Evolutionary conservation across 2,888 invertebrate genomes (phyloP), one percentile per base, ranked within the genome.

Genomic region (Eupithecia inturbata): DNA sequence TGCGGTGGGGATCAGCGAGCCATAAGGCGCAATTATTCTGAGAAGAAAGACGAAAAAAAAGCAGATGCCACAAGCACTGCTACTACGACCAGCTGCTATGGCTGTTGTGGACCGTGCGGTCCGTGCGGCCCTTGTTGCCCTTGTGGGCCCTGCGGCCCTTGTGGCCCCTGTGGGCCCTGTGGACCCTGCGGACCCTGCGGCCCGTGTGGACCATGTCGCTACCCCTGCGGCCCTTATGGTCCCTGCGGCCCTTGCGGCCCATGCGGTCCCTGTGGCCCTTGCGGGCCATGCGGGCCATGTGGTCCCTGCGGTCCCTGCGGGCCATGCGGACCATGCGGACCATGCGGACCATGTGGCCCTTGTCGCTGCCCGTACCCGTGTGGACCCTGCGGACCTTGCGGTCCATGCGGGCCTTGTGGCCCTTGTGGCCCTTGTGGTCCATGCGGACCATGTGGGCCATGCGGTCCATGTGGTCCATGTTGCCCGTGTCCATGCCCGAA

Each of bases 401-500:
- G 41, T 0, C 81, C 81, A 0, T 85, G 87, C 33, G 85, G 86
- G 0, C 85, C 88, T 0, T 89, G 89, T 62, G 87, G 84, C 0
- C 81, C 85, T 0, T 85, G 86, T 7, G 63, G 63, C 36, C 85
- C 75, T 0, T 76, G 75, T 74, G 39, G 6, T 36, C 68, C 26
- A 26, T 83, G 87, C 28, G 82, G 41, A 0, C 81, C 81, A 0
- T 85, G 87, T 39, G 85, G 86, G 0, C 85, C 88, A 0, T 89
- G 89, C 60, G 87, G 88, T 0, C 90, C 90, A 0, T 88, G 88
- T 28, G 87, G 88, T 0, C 90, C 90, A 0, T 88, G 88, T 28
- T n/a, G 62, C 39, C 84, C 82, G 9, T 79, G 79, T 36, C 75
- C 75, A 3, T 72, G 72, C 60, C 75, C 75, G 10, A 75, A 75